Conservation (phyloP, 2,797 vertebrate species). For the Mus spretus region DNA sequence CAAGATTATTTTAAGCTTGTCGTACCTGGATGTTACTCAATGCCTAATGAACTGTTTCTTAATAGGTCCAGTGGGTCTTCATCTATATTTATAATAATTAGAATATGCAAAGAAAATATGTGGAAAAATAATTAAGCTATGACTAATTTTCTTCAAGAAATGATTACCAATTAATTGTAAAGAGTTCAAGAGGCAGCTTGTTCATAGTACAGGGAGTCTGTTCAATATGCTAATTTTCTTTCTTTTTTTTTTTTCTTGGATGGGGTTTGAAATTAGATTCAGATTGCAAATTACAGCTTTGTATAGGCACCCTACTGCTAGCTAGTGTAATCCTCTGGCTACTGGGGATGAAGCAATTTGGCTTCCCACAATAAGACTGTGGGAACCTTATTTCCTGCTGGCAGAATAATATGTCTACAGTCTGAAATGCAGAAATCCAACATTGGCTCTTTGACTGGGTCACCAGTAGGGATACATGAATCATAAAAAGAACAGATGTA, state of each 20-base stretch:
- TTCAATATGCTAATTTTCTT: conserved; percentile 88
- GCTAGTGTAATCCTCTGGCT: conserved; percentile 87
- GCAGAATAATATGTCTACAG: conserved; percentile 85
- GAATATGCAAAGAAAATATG: conserved; percentile 77
- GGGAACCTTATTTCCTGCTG: conserved; percentile 88
- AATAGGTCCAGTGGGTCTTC: conserved; percentile 72
- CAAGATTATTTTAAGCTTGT: conserved; percentile 74
- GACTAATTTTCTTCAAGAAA: conserved; percentile 85
- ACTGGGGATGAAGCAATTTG: conserved; percentile 89
- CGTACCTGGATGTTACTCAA: conserved; percentile 75
- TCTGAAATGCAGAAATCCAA: conserved; percentile 70
- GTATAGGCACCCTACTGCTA: conserved; percentile 86
- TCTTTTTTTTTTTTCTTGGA: conserved; percentile 82
- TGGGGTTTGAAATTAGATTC: conserved; percentile 90
- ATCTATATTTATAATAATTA: conserved; percentile 74
- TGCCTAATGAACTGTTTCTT: conserved; percentile 77
- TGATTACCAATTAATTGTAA: conserved; percentile 80
- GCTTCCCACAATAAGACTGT: conserved; percentile 85
- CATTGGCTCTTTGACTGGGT: conserved; percentile 87
- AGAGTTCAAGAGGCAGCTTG: conserved; percentile 79
- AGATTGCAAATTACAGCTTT: conserved; percentile 90
- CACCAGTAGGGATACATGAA: conserved; percentile 80
- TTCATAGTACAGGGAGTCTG: conserved; percentile 79
- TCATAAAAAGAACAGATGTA: conserved; percentile 70
- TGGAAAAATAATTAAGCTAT: conserved; percentile 82